Evolutionary conservation across 2,797 vertebrate genomes (phyloP).

Genomic region (Protonibea diacanthus): DNA sequence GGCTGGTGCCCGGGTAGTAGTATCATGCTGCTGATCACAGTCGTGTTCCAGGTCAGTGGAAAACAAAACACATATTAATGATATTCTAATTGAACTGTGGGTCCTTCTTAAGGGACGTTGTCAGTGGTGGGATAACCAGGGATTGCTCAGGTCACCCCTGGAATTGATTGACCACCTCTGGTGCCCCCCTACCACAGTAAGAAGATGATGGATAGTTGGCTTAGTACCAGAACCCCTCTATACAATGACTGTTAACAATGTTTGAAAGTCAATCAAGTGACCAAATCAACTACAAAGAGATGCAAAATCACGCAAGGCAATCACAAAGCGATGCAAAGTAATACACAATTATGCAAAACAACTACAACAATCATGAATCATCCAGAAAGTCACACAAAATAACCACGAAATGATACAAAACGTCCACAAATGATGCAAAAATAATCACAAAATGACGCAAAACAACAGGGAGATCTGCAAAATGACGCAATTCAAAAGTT

Average conservation of each 20-base stretch:
- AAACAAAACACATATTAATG: slow-evolving; percentile 47
- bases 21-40: slow-evolving; percentile 23
- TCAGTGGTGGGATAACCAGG: background rate
- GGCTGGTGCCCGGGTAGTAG: slow-evolving; percentile 18
- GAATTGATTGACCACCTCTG: background rate
- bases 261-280: background rate
- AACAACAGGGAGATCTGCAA: no score
- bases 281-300: background rate
- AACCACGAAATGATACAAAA: no score
- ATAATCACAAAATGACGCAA: no score
- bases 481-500: slow-evolving; percentile 6
- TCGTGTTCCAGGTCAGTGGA: slow-evolving; percentile 40
- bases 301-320: background rate
- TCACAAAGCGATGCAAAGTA: background rate
- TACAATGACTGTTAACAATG: background rate
- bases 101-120: background rate
- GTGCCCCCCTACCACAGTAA: background rate
- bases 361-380: background rate
- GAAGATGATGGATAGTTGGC: background rate
- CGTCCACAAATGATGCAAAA: no score
- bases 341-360: background rate
- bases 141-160: background rate
- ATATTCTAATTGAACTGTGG: slow-evolving; percentile 34
- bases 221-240: background rate
- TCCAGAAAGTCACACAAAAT: no score